These are phyloP conservation scores for Rattus norvegicus DNA, from an alignment of 2,113 vertebrate species.

Conservation along the genomic window DNA sequence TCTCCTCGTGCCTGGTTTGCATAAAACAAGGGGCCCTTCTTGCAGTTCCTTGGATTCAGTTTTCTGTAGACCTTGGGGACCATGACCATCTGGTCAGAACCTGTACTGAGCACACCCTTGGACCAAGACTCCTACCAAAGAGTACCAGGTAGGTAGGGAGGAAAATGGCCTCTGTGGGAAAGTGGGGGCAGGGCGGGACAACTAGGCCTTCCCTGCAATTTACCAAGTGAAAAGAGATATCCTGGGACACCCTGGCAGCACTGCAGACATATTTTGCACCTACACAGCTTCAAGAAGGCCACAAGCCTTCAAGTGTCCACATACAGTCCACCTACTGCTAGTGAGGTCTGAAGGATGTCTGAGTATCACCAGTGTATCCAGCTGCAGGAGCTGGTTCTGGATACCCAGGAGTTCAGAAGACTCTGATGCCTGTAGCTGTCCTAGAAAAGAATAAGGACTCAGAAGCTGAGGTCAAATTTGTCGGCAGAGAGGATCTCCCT, in stretches of 20 bases:
- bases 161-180: no score
- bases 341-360: background rate
- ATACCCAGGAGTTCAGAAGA: background rate
- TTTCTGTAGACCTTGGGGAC: background rate
- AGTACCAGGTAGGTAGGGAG: no score
- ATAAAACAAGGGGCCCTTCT: background rate
- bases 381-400: background rate
- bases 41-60: background rate
- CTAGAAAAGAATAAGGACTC: background rate
- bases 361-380: background rate
- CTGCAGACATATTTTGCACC: background rate
- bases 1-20: background rate
- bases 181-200: no score
- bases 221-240: background rate
- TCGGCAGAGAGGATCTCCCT: background rate
- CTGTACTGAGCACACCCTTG: background rate
- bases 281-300: background rate
- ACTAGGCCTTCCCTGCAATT: background rate
- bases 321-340: background rate
- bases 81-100: background rate
- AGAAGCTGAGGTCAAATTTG: background rate
- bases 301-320: background rate
- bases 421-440: background rate
- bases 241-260: no score
- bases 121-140: no score